phyloP scores from a whole-genome alignment of 2,113 vertebrate species.

The Pycnonotus jocosus region DNA sequence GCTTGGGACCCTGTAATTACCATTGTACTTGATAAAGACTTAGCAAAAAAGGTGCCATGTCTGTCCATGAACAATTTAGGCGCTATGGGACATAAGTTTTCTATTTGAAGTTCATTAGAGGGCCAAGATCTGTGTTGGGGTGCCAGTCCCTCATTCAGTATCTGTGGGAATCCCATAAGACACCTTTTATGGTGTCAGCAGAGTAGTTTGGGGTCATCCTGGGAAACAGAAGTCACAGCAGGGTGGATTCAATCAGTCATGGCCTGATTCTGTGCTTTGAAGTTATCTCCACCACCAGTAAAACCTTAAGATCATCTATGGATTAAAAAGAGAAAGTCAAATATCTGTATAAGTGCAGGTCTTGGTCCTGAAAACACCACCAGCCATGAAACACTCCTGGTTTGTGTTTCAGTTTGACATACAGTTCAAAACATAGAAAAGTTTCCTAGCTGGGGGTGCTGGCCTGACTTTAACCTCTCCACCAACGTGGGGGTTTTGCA shows the following conservation, averaged over 20 bases:
- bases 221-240: background rate
- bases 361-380: background rate
- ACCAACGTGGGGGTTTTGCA: background rate
- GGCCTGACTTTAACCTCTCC: background rate
- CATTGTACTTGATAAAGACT: background rate
- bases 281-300: background rate
- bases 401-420: background rate
- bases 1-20: background rate
- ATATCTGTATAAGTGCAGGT: background rate
- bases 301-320: background rate
- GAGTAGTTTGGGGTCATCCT: background rate
- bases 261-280: background rate
- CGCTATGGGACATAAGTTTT: background rate
- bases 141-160: accelerated
- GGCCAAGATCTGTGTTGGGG: background rate
- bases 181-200: background rate
- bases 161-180: background rate
- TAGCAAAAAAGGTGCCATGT: background rate
- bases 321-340: background rate
- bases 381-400: background rate
- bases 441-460: background rate
- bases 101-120: background rate
- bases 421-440: background rate
- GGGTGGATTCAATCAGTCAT: background rate
- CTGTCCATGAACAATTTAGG: background rate